Evolutionary conservation across 2,113 vertebrate genomes (phyloP).

Genomic region (Hoplias malabaricus): DNA sequence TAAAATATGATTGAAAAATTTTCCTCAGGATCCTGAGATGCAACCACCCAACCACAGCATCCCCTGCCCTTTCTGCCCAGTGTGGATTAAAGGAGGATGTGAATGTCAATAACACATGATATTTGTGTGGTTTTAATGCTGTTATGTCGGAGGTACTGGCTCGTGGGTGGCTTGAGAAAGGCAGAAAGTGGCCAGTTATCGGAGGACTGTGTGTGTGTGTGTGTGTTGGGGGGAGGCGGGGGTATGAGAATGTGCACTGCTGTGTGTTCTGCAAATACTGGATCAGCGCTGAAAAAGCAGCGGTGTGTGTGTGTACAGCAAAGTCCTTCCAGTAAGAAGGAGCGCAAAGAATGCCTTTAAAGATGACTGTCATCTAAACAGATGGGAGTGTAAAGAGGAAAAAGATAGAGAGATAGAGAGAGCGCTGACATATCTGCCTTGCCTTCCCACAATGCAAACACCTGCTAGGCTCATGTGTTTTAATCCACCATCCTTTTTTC

Average conservation of each 20-base stretch:
- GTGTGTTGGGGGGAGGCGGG: no score
- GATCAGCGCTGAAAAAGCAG: slow-evolving; percentile 21
- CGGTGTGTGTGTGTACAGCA: slow-evolving; percentile 21
- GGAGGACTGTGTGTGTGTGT: background rate
- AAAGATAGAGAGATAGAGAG: slow-evolving; percentile 45
- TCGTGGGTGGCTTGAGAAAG: background rate
- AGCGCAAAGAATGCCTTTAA: slow-evolving; percentile 39
- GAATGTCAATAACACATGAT: background rate
- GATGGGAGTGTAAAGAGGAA: background rate
- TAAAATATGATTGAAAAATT: no score
- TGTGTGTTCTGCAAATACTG: slow-evolving; percentile 39
- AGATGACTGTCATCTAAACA: slow-evolving; percentile 56
- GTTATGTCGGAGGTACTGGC: background rate
- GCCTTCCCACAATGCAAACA: slow-evolving; percentile 58
- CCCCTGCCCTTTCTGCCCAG: background rate
- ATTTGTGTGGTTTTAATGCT: background rate
- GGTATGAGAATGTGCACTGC: background rate
- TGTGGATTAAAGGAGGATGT: background rate
- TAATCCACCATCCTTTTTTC: slow-evolving; percentile 62
- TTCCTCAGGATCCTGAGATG: background rate
- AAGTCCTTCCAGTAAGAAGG: slow-evolving; percentile 29
- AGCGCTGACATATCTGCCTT: slow-evolving; percentile 41
- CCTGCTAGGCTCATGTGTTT: slow-evolving; percentile 46
- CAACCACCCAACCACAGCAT: background rate
- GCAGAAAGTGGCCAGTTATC: background rate